These are phyloP conservation scores for Cataglyphis hispanica DNA, from an alignment of 1,140 invertebrate genomes.

Conservation along the genomic window DNA sequence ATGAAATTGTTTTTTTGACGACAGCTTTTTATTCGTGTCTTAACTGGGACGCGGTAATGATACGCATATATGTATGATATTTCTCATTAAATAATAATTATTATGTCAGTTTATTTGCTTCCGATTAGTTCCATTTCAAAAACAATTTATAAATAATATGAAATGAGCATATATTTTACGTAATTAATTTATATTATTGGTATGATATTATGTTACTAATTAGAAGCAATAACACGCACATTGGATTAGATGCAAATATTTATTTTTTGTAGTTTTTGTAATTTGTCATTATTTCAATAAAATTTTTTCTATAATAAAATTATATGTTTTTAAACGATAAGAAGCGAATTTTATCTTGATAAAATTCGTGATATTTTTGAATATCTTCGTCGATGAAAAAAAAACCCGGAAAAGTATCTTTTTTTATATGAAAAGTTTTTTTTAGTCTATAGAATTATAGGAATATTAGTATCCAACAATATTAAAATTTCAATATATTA, in stretches of 20 bases:
- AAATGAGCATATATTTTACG: neutral
- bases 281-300: neutral
- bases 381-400: neutral
- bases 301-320: neutral
- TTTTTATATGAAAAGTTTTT: neutral
- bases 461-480: neutral
- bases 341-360: neutral
- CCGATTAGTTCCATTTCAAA: neutral
- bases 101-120: neutral
- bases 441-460: neutral
- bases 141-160: neutral
- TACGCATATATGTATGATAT: neutral
- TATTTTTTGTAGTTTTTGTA: neutral
- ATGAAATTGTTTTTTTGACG: conserved; percentile 52
- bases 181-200: neutral
- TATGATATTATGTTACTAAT: neutral
- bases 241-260: neutral
- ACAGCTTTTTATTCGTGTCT: conserved; percentile 26
- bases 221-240: neutral
- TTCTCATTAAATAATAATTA: conserved; percentile 2
- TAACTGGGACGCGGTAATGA: neutral
- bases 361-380: neutral
- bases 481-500: neutral
- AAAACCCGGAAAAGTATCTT: neutral
- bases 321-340: neutral